Evolutionary conservation across 2,113 vertebrate species (phyloP).

Genomic region (Mustelus asterias): DNA sequence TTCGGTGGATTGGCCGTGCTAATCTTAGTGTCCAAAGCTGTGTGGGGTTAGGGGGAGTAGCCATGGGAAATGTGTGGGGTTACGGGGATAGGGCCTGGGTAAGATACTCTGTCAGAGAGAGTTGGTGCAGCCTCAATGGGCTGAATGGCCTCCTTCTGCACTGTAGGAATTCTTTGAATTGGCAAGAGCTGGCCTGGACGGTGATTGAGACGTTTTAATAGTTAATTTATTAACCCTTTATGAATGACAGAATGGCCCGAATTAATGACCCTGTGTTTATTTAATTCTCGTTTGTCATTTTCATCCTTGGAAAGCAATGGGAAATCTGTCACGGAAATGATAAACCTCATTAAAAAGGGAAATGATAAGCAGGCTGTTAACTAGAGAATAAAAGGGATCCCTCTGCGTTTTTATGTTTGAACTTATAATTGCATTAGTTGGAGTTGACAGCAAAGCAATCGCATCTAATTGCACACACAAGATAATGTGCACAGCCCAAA

Average conservation of each 20-base stretch:
- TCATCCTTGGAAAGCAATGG: too few relatives aligned
- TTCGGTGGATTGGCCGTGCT: too few relatives aligned
- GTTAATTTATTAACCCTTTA: not conserved
- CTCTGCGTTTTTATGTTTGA: not conserved
- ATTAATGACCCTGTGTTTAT: not conserved
- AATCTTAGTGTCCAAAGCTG: too few relatives aligned
- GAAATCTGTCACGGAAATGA: not conserved
- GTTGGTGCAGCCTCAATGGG: too few relatives aligned
- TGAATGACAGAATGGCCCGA: not conserved
- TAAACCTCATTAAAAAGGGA: not conserved
- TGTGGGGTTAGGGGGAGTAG: too few relatives aligned
- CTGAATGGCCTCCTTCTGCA: too few relatives aligned
- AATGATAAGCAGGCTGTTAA: not conserved
- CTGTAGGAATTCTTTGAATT: not conserved
- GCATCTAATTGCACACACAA: not conserved
- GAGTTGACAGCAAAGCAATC: not conserved
- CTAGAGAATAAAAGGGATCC: not conserved
- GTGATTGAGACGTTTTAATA: not conserved
- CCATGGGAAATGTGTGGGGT: too few relatives aligned
- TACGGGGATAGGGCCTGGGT: too few relatives aligned
- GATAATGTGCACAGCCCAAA: not conserved
- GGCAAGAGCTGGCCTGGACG: not conserved
- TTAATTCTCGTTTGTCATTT: not conserved
- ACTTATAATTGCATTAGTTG: not conserved
- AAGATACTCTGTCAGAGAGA: too few relatives aligned